phyloP scores from a whole-genome alignment of 2,113 vertebrate species.

The Ailurus styani region DNA sequence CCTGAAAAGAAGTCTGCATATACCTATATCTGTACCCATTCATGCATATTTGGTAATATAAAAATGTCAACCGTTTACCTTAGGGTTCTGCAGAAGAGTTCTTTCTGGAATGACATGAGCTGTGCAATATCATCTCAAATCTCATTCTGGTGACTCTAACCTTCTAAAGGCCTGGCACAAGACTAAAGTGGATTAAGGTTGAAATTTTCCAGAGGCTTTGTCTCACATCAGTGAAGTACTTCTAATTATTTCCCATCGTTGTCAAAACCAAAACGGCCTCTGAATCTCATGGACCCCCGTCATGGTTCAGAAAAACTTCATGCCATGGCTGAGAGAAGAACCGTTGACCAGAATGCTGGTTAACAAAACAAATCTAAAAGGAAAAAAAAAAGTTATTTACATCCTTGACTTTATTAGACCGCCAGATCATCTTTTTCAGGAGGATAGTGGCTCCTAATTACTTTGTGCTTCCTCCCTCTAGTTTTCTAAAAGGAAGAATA shows the following conservation, averaged over 20 bases:
- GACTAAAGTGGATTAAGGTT: slow-evolving; percentile 53
- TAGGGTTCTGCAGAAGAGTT: slow-evolving; percentile 37
- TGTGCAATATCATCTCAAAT: slow-evolving; percentile 58
- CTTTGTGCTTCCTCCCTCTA: not conserved
- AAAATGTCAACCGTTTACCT: slow-evolving; percentile 62
- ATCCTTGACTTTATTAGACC: not conserved
- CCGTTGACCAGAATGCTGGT: slow-evolving; percentile 35
- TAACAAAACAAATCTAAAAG: slow-evolving; percentile 21
- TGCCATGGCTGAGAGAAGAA: not conserved
- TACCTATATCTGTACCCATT: not conserved
- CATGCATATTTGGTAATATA: slow-evolving; percentile 27
- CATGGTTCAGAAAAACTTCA: slow-evolving; percentile 22
- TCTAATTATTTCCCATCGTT: slow-evolving; percentile 54
- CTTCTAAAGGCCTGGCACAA: slow-evolving; percentile 32
- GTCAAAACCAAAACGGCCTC: slow-evolving; percentile 22
- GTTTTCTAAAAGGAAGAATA: slow-evolving; percentile 13
- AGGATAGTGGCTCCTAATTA: not conserved
- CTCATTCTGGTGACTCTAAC: slow-evolving; percentile 53
- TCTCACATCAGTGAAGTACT: slow-evolving; percentile 60
- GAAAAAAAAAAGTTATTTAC: not conserved
- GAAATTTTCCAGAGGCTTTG: slow-evolving; percentile 62
- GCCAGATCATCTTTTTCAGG: not conserved
- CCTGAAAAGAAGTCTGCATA: slow-evolving; percentile 16
- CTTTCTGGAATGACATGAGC: slow-evolving; percentile 53
- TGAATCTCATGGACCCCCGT: not conserved